Percentiles rank a stretch among this genome's conserved stretches.
Conservation (phyloP, 2,797 vertebrate genomes). For the Vipera ursinii region DNA sequence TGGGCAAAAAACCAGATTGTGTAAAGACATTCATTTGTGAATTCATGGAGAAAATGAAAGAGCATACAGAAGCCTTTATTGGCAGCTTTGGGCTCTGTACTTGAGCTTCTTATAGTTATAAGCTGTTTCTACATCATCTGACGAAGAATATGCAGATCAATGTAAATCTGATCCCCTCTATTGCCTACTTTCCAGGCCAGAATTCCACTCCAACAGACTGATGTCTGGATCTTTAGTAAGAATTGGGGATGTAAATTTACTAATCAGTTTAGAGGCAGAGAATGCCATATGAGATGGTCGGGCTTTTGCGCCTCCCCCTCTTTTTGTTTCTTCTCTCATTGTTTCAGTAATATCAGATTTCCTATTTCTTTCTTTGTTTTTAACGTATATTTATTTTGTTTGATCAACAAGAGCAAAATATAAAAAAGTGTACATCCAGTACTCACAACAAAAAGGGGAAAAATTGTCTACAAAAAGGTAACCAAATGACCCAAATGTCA, state of each 20-base stretch:
- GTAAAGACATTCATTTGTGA: constrained; percentile 19
- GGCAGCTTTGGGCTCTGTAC: not conserved
- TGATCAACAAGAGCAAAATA: not conserved
- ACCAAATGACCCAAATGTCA: not conserved
- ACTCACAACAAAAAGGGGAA: not conserved
- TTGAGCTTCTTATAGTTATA: not conserved
- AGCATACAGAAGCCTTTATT: not conserved
- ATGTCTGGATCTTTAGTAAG: not conserved
- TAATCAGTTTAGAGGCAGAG: not conserved
- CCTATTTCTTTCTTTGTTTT: not conserved
- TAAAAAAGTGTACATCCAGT: not conserved
- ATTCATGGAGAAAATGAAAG: not conserved
- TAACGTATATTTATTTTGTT: not conserved
- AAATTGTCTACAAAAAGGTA: not conserved
- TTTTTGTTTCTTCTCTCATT: not conserved
- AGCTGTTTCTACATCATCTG: not conserved
- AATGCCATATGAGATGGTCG: not conserved
- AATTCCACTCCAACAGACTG: not conserved
- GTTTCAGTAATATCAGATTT: not conserved
- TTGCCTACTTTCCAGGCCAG: not conserved
- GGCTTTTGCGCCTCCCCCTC: not conserved
- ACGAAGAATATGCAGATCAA: not conserved
- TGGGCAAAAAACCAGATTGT: constrained; percentile 4
- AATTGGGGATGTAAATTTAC: not conserved
- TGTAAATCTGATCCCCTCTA: not conserved